A percentile compares a stretch with the other conserved stretches of the same genome.
These are phyloP conservation scores for Agriotes lineatus DNA, from an alignment of 2,888 invertebrate species.

Conservation along the genomic window DNA sequence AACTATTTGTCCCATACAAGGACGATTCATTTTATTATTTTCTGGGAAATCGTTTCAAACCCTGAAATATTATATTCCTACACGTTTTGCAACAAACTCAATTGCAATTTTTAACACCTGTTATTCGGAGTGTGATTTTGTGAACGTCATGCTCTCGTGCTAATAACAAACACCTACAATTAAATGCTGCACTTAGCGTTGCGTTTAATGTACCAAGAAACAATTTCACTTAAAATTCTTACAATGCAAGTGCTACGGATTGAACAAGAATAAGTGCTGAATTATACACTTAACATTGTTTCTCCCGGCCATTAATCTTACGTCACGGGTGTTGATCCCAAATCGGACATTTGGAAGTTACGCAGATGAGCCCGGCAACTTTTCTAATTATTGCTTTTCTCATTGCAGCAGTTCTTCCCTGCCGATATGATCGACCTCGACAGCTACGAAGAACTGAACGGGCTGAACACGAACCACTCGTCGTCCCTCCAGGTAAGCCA, in stretches of 20 bases:
- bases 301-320: not conserved
- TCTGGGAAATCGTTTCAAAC: no score
- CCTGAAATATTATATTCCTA: no score
- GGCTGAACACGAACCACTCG: slow-evolving; percentile 54
- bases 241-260: not conserved
- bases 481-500: slow-evolving; percentile 64
- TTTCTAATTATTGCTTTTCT: not conserved
- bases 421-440: slow-evolving; percentile 68
- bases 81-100: no score
- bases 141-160: no score
- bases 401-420: slow-evolving; percentile 70
- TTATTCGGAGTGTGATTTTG: no score
- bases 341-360: no score
- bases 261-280: not conserved
- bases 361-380: no score
- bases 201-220: slow-evolving; percentile 12
- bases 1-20: no score
- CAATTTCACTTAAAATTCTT: not conserved
- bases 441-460: slow-evolving; percentile 58
- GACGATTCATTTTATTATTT: no score
- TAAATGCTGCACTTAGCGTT: slow-evolving; percentile 10
- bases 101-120: no score
- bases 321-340: no score
- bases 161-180: slow-evolving; percentile 8
- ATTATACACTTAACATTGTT: not conserved